A percentile compares a stretch with the other conserved stretches of the same genome.
These are phyloP conservation scores for Sterrhoptilus dennistouni DNA, from an alignment of 2,113 vertebrate species.

Conservation along the genomic window DNA sequence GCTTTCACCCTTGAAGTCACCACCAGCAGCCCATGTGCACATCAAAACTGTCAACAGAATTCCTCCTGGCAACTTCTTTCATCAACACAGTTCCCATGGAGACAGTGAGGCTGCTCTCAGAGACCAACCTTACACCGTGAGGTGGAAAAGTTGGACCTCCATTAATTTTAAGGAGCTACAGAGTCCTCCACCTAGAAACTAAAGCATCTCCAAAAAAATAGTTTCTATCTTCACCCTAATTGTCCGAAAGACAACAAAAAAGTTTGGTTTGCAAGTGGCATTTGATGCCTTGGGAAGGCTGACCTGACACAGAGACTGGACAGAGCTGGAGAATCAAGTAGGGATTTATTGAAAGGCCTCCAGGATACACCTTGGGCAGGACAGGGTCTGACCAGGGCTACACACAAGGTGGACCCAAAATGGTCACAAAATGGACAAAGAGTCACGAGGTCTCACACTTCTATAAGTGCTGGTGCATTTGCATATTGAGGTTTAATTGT, in stretches of 20 bases:
- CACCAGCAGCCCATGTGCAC: background rate
- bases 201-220: background rate
- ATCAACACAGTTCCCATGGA: accelerated
- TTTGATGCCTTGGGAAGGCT: no score
- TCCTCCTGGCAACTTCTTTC: background rate
- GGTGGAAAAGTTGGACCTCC: background rate
- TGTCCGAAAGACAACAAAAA: background rate
- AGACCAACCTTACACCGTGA: background rate
- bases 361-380: no score
- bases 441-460: no score
- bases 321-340: no score
- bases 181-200: background rate
- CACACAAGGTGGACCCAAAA: no score
- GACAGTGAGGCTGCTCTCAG: background rate
- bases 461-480: no score
- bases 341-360: no score
- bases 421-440: no score
- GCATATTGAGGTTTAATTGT: no score
- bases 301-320: no score
- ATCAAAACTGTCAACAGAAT: background rate
- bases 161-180: background rate
- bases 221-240: background rate
- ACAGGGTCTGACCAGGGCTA: no score
- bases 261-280: background rate
- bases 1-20: background rate